These are phyloP conservation scores for Ophraella communa DNA, from an alignment of 2,888 invertebrate genomes.

Conservation along the genomic window DNA sequence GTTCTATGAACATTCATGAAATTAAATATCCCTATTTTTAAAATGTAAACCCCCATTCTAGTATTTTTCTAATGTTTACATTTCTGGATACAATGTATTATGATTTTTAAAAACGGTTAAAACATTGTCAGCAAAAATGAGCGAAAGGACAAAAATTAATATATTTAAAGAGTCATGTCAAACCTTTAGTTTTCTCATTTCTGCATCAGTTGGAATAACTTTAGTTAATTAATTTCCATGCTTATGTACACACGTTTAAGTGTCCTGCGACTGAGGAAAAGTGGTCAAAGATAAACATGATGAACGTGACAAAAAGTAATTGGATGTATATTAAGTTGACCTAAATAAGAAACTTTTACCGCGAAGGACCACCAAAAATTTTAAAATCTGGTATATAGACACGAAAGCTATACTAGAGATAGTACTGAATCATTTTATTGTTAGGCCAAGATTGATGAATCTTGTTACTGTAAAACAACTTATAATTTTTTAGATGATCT, in stretches of 20 bases:
- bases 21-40: too few species aligned
- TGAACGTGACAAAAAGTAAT: conserved; percentile 42
- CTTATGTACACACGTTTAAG: conserved; percentile 37
- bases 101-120: too few species aligned
- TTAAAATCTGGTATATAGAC: too few species aligned
- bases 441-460: too few species aligned
- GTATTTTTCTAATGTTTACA: too few species aligned
- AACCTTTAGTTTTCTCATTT: conserved; percentile 11
- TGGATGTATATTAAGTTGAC: conserved; percentile 30
- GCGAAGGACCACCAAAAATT: too few species aligned
- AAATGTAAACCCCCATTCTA: too few species aligned
- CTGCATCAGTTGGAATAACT: conserved; percentile 15
- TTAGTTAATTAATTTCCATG: conserved; percentile 36
- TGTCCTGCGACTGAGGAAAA: conserved; percentile 28
- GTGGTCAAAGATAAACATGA: conserved; percentile 35
- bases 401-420: too few species aligned
- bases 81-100: neutral
- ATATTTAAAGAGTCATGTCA: conserved; percentile 24
- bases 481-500: too few species aligned
- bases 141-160: neutral
- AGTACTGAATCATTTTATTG: neutral
- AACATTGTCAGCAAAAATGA: neutral
- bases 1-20: too few species aligned
- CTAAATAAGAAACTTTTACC: neutral
- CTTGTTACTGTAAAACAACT: too few species aligned